Evolutionary conservation across 2,888 invertebrate genomes (phyloP).

Genomic region (Kryphioiulus occultus): DNA sequence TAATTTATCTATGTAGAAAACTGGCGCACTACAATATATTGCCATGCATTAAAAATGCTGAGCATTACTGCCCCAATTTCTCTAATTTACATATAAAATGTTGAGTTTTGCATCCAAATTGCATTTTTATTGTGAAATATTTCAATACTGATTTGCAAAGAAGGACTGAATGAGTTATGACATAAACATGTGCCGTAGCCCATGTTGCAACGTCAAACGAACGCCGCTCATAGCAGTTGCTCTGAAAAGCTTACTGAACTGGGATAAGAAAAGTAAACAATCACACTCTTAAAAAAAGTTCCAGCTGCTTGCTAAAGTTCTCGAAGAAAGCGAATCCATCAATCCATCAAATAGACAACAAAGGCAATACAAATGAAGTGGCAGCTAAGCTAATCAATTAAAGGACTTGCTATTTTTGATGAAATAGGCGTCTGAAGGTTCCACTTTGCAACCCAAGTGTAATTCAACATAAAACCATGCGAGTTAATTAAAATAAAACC

Average conservation of each 20-base stretch:
- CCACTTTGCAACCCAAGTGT: neutral
- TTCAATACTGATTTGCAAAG: too few species aligned
- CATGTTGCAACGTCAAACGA: neutral
- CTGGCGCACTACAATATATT: too few species aligned
- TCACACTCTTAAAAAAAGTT: neutral
- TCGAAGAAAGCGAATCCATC: neutral
- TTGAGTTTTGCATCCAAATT: too few species aligned
- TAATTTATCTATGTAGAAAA: too few species aligned
- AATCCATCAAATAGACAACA: neutral
- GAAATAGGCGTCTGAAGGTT: neutral
- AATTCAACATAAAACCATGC: neutral
- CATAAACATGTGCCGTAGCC: too few species aligned
- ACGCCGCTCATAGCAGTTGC: neutral
- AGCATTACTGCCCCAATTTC: too few species aligned
- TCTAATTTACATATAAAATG: too few species aligned
- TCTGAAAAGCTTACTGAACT: neutral
- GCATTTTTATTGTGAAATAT: too few species aligned
- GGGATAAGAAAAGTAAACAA: neutral
- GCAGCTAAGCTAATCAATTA: neutral
- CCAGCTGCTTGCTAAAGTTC: neutral
- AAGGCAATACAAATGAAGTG: conserved; percentile 20
- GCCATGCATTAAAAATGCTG: too few species aligned
- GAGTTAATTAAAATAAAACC: conserved; percentile 8
- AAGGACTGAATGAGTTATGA: too few species aligned
- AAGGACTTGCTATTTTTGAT: neutral